Conservation (phyloP, 2,797 vertebrate species). For the Rousettus madagascariensis region DNA sequence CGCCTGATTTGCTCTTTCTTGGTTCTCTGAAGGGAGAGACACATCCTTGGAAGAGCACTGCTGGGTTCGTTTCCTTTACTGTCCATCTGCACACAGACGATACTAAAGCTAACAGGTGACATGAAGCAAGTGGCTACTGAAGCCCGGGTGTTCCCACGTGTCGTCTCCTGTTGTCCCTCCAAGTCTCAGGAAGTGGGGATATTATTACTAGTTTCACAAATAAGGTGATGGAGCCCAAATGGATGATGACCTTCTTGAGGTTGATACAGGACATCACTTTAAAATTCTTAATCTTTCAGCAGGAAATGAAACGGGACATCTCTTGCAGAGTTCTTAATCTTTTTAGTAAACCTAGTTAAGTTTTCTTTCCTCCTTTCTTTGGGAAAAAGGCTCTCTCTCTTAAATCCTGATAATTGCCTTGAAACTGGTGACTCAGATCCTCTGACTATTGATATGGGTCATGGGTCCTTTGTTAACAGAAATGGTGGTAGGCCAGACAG, state of each 20-base stretch:
- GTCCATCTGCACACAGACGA: background rate
- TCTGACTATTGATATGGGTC: no score
- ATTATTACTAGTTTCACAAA: background rate
- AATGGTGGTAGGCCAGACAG: no score
- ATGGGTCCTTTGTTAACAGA: no score
- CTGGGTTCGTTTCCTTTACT: background rate
- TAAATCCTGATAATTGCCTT: no score
- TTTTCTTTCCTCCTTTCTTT: no score
- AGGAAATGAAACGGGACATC: no score
- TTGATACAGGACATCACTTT: no score
- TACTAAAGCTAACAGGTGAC: background rate
- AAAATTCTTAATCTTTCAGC: no score
- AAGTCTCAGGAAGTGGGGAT: background rate
- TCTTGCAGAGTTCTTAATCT: no score
- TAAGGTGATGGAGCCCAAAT: background rate
- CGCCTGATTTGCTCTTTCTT: background rate
- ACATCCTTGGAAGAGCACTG: background rate
- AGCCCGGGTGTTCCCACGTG: background rate
- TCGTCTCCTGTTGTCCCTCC: background rate
- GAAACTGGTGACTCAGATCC: no score
- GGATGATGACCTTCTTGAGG: background rate
- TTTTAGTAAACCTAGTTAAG: no score
- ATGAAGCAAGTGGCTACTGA: accelerated
- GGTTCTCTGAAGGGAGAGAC: background rate
- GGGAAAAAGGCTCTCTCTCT: no score